phyloP scores from a whole-genome alignment of 2,113 vertebrate species.

The Meleagris gallopavo region DNA sequence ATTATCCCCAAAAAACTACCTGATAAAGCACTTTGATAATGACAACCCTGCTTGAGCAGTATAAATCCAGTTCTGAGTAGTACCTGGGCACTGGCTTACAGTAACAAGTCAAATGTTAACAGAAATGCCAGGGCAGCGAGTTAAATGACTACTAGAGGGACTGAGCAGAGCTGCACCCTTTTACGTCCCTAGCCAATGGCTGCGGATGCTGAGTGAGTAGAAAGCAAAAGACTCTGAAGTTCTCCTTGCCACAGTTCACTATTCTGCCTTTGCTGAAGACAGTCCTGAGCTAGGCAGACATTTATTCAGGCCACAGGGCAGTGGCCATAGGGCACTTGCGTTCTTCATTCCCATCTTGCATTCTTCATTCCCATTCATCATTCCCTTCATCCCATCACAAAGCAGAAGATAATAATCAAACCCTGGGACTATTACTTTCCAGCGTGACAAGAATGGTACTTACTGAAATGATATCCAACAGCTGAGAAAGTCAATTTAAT shows the following conservation, averaged over 20 bases:
- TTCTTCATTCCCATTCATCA: too few relatives aligned
- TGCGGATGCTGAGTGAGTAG: background rate
- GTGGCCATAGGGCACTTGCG: accelerated
- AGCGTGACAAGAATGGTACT: background rate
- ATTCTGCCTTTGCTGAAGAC: background rate
- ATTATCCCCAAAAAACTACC: background rate
- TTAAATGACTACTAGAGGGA: background rate
- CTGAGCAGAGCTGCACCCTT: background rate
- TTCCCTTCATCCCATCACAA: too few relatives aligned
- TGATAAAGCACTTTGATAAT: background rate
- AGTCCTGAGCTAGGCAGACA: background rate
- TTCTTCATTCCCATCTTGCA: background rate
- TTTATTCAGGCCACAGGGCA: background rate
- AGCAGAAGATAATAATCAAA: background rate
- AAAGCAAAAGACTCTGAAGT: background rate
- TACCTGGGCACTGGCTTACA: accelerated
- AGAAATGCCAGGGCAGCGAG: background rate
- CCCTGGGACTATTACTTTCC: background rate
- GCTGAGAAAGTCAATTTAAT: background rate
- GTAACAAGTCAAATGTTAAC: background rate
- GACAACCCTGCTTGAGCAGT: background rate
- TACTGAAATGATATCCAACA: background rate
- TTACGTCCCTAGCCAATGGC: background rate
- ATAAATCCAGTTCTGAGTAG: background rate
- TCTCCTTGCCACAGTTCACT: background rate